A percentile compares a stretch with the other conserved stretches of the same genome.
These are phyloP conservation scores for Lordiphosa clarofinis DNA, from an alignment of 1,140 invertebrate species.

Conservation along the genomic window DNA sequence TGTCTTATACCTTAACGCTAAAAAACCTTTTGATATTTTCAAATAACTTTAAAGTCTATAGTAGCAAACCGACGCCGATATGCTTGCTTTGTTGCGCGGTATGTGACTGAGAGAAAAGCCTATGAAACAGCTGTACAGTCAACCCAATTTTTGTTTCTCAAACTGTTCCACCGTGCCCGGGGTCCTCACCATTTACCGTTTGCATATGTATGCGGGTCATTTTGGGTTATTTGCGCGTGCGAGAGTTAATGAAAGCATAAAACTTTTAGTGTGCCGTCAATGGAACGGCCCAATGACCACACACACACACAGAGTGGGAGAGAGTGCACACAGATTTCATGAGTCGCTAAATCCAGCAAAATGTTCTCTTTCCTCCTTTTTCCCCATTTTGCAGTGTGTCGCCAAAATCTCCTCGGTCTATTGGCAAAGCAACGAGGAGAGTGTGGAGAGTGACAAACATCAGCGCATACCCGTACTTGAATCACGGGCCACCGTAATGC, in stretches of 20 bases:
- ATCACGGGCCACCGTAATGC: conserved; percentile 82
- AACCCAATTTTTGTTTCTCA: no score
- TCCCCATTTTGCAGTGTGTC: conserved; percentile 82
- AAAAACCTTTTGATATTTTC: no score
- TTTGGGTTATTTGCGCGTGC: conserved; percentile 51
- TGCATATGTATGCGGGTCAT: conserved; percentile 59
- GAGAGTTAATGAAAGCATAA: conserved; percentile 74
- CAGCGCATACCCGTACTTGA: conserved; percentile 85
- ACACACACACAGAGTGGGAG: conserved; percentile 31
- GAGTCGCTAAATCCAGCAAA: conserved; percentile 26
- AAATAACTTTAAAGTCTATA: no score
- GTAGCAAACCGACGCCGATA: no score
- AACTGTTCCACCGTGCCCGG: conserved; percentile 13
- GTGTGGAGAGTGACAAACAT: conserved; percentile 86
- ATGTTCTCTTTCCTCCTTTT: conserved; percentile 15
- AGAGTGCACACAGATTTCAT: conserved; percentile 48
- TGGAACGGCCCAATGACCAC: conserved; percentile 22
- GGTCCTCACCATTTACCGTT: conserved; percentile 27
- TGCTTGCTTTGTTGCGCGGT: no score
- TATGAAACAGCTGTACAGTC: no score
- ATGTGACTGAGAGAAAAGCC: no score
- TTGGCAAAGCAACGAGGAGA: conserved; percentile 90
- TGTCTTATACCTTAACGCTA: no score
- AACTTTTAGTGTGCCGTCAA: conserved; percentile 67
- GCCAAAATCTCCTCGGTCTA: conserved; percentile 92